Base-by-base conservation (phyloP, 2,113 vertebrate genomes). In the Osmerus eperlanus region DNA sequence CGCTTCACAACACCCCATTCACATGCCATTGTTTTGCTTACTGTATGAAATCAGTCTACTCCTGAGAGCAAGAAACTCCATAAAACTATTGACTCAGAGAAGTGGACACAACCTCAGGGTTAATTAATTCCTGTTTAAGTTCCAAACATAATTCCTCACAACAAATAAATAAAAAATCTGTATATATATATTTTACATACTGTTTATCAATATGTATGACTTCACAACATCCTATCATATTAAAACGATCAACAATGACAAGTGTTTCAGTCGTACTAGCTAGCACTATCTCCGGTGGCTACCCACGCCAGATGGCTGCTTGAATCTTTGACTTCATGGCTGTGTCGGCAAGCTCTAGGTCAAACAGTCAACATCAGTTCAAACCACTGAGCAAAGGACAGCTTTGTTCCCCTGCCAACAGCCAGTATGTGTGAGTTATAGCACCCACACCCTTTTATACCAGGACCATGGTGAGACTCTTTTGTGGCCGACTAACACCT, bases 341-440 rank as follows among this genome's bases (percentile, higher is more conserved):
- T 28, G 0, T n/a, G 18, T 64, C 14, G 64, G 72, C 72, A 80
- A 88, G 81, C 79, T 79, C 73, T 77, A 54, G 83, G 71, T 84
- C 80, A 81, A 76, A 79, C 77, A 83, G 78, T 83, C 85, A 88
- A 84, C 75, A 64, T 76, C 21, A 29, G 73, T 74, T 73, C 80
- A 67, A 80, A 74, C 56, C 16, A 18, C 23, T 65, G 71, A 25
- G 16, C 74, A 75, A 74, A 81, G 69, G 70, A 79, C 68, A 67
- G 66, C 53, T 63, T 71, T 79, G 73, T 73, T 83, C 71, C 72
- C 60, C 70, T 81, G 80, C 76, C 81, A 83, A 75, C 32, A 72
- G 80, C 65, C 71, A 67, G 66, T 52, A 62, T 72, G 73, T 85
- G 83, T 82, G 78, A 86, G 77, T 83, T 85, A 79, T 76, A 85